Conservation (phyloP, 2,888 invertebrate species). For the Parnassius apollo region DNA sequence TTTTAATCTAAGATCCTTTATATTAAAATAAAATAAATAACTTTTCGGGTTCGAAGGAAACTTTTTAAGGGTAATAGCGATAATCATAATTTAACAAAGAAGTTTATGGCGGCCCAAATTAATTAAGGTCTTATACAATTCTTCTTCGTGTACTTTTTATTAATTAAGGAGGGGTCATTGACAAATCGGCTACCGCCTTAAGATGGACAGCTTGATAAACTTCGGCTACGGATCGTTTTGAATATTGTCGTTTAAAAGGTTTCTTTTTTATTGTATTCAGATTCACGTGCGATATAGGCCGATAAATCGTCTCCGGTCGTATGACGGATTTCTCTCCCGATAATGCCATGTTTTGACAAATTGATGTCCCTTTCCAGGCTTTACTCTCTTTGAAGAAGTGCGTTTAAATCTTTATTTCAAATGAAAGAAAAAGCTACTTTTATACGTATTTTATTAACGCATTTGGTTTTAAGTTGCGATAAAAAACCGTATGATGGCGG, state of each 20-base stretch:
- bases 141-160: constrained; percentile 67
- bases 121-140: constrained; percentile 74
- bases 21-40: constrained; percentile 42
- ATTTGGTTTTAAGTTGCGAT: too few species aligned
- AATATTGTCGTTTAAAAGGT: constrained; percentile 39
- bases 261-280: constrained; percentile 46
- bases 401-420: constrained; percentile 20
- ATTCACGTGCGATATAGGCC: constrained; percentile 64
- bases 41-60: constrained; percentile 37
- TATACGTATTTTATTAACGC: too few species aligned
- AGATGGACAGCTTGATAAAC: constrained; percentile 72
- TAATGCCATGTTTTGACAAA: constrained; percentile 77
- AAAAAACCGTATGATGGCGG: too few species aligned
- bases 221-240: constrained; percentile 28
- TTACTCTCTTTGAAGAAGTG: constrained; percentile 18
- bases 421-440: too few species aligned
- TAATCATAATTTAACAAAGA: constrained; percentile 64
- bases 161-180: constrained; percentile 76
- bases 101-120: constrained; percentile 63
- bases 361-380: constrained; percentile 49
- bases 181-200: constrained; percentile 74
- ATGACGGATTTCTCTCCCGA: constrained; percentile 73
- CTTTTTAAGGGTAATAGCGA: constrained; percentile 37
- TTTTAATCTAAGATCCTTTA: constrained; percentile 23
- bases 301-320: constrained; percentile 62